Percentiles rank a stretch among this genome's conserved stretches.
These are phyloP conservation scores for Bovichtus variegatus DNA, from an alignment of 2,797 vertebrate genomes.

Conservation along the genomic window DNA sequence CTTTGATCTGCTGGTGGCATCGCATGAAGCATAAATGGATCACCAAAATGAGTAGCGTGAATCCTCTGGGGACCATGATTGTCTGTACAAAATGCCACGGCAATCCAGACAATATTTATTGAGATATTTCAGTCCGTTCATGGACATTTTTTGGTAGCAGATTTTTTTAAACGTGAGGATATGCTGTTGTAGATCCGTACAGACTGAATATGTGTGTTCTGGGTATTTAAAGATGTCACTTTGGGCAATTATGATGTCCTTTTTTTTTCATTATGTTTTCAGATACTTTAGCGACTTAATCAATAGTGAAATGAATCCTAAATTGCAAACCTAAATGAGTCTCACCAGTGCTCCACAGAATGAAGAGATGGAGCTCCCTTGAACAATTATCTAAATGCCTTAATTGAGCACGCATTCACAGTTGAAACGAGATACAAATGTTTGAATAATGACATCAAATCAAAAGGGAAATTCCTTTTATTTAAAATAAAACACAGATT, in stretches of 20 bases:
- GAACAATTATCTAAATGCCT: not conserved
- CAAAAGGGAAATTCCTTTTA: slow-evolving; percentile 32
- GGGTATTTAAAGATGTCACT: not conserved
- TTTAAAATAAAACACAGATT: slow-evolving; percentile 49
- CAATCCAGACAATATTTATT: not conserved
- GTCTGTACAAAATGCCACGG: not conserved
- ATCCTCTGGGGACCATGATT: not conserved
- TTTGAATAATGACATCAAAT: slow-evolving; percentile 31
- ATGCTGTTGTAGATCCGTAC: not conserved
- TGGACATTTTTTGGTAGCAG: not conserved
- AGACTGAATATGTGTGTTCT: not conserved
- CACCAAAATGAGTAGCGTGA: not conserved
- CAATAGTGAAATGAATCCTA: not conserved
- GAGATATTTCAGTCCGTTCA: not conserved
- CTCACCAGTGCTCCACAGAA: not conserved
- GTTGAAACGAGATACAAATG: slow-evolving; percentile 3
- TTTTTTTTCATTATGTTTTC: not conserved
- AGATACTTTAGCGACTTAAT: not conserved
- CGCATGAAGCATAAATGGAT: not conserved
- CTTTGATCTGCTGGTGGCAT: not conserved
- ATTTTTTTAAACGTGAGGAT: not conserved
- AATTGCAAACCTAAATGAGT: not conserved
- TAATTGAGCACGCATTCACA: not conserved
- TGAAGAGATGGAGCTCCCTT: not conserved
- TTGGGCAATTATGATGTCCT: not conserved